Evolutionary conservation across 2,888 invertebrate species (phyloP).

Genomic region (Phorcus lineatus): DNA sequence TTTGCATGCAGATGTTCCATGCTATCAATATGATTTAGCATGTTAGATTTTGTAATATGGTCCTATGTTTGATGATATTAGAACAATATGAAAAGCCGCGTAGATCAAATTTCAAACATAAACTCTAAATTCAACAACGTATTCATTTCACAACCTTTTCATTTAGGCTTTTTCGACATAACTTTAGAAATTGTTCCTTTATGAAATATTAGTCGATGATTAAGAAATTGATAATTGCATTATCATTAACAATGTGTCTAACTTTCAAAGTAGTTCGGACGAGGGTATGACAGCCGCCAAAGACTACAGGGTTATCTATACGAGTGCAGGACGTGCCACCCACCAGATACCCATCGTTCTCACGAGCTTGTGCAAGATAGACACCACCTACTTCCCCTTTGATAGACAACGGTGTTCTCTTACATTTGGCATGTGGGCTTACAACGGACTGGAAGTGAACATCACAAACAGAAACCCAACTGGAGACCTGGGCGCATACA

Average conservation of each 20-base stretch:
- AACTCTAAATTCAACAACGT: too few species aligned
- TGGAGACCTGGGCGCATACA: slow-evolving; percentile 42
- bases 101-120: too few species aligned
- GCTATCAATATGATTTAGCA: too few species aligned
- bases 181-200: neutral
- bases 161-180: too few species aligned
- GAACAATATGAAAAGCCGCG: too few species aligned
- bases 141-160: too few species aligned
- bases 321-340: neutral
- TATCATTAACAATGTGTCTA: too few species aligned
- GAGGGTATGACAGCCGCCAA: neutral
- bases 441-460: slow-evolving; percentile 47
- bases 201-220: too few species aligned
- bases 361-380: slow-evolving; percentile 64
- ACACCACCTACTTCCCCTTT: slow-evolving; percentile 77
- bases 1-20: too few species aligned
- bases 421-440: slow-evolving; percentile 99
- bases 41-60: too few species aligned
- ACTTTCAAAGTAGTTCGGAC: slow-evolving; percentile 15
- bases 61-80: too few species aligned
- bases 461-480: slow-evolving; percentile 30
- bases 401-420: slow-evolving; percentile 98
- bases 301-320: slow-evolving; percentile 9
- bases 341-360: slow-evolving; percentile 36
- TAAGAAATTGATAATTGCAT: too few species aligned